Evolutionary conservation across 2,888 invertebrate species (phyloP).

Genomic region (Spatulosminthurus flaviceps): DNA sequence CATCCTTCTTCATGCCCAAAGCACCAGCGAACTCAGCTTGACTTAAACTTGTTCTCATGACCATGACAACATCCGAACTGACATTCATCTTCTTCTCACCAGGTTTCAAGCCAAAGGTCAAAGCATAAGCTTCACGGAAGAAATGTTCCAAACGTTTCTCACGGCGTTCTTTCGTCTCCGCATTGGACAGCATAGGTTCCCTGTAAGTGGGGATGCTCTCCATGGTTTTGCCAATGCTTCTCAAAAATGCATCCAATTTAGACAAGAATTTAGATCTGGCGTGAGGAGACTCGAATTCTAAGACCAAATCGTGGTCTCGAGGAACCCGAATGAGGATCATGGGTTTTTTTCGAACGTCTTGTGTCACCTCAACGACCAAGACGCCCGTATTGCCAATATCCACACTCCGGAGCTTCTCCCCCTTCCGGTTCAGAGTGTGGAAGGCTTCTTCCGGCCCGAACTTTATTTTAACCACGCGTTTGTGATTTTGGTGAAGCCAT

Average conservation of each 20-base stretch:
- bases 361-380: constrained; percentile 88
- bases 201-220: constrained; percentile 77
- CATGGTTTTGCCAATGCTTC: constrained; percentile 83
- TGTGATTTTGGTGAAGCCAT: constrained; percentile 93
- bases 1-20: constrained; percentile 92
- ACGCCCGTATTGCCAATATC: constrained; percentile 80
- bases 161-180: constrained; percentile 92
- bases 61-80: constrained; percentile 79
- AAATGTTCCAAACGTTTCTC: constrained; percentile 92
- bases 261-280: constrained; percentile 85
- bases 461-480: constrained; percentile 85
- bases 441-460: constrained; percentile 89
- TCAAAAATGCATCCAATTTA: constrained; percentile 85
- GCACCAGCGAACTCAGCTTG: constrained; percentile 94
- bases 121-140: constrained; percentile 93
- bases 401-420: constrained; percentile 86
- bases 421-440: constrained; percentile 88
- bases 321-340: constrained; percentile 80
- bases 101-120: constrained; percentile 88
- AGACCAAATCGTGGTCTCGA: constrained; percentile 89
- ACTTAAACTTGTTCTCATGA: constrained; percentile 91
- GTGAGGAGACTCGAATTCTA: constrained; percentile 85
- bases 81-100: constrained; percentile 78
- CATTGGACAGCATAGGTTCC: constrained; percentile 87
- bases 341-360: constrained; percentile 74